Evolutionary conservation across 2,797 vertebrate species (phyloP).

Genomic region (Euthynnus affinis): DNA sequence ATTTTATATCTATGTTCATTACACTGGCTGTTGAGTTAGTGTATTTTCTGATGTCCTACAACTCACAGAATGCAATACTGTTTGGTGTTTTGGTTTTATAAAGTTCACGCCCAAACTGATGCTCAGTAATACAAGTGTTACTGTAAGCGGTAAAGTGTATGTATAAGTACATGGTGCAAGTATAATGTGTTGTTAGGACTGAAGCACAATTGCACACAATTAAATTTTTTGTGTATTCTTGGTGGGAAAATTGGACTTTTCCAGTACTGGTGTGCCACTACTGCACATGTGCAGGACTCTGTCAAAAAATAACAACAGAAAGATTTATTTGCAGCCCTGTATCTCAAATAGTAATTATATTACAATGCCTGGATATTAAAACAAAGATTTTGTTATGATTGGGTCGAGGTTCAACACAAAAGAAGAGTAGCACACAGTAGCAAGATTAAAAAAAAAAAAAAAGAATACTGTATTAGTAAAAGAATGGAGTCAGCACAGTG

Average conservation of each 20-base stretch:
- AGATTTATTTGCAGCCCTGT: conserved; percentile 29
- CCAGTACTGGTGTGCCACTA: conserved; percentile 40
- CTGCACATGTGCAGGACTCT: conserved; percentile 43
- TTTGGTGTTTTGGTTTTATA: conserved; percentile 69
- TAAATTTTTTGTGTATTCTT: conserved; percentile 53
- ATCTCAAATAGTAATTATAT: conserved; percentile 32
- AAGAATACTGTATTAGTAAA: conserved; percentile 30
- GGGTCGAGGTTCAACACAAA: conserved; percentile 28
- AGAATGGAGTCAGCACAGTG: conserved; percentile 45
- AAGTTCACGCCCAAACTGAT: conserved; percentile 59
- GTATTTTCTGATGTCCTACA: conserved; percentile 46
- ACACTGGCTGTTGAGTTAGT: conserved; percentile 45
- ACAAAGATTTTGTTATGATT: conserved; percentile 37
- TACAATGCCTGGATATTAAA: conserved; percentile 26
- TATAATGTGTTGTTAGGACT: conserved; percentile 71
- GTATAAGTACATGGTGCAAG: conserved; percentile 70
- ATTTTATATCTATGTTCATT: conserved; percentile 58
- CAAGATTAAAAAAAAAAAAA: conserved; percentile 51
- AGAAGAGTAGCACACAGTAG: conserved; percentile 66
- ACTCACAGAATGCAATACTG: conserved; percentile 62
- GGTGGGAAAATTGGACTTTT: conserved; percentile 50
- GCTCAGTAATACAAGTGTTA: conserved; percentile 61
- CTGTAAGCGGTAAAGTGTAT: conserved; percentile 64
- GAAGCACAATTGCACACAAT: conserved; percentile 72
- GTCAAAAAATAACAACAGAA: conserved; percentile 55